Base-by-base conservation (phyloP, 1,140 invertebrate species). In the Zaprionus lachaisei region DNA sequence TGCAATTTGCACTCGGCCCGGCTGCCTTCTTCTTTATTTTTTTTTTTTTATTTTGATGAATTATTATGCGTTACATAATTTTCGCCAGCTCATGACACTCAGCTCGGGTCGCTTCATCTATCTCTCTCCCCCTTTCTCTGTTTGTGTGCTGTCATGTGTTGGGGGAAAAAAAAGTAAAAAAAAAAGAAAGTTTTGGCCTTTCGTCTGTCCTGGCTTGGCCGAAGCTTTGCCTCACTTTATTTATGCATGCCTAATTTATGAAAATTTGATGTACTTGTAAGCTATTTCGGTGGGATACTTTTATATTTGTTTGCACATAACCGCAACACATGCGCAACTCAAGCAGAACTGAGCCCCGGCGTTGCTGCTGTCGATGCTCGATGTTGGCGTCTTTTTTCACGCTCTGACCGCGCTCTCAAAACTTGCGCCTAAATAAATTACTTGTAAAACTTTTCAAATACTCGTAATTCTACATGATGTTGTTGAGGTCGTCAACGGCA, bases 181-280 rank as follows among this genome's bases (percentile, higher is more conserved):
- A 22, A 51, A 83, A 81, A 80, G 83, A 87, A 82, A 80, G 79
- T 80, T 87, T 66, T 64, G 58, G 47, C 34, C 75, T 41, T 70
- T 60, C n/a, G 41, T 7, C 41, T 20, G 41, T 47, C n/a, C 41
- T 22, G 31, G 37, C 37, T 7, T 54, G 47, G 58, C 54, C 24
- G 17, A 38, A 24, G 41, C 51, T 70, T 72, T 58, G 58, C 67
- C 55, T 73, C 49, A 64, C 72, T 80, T 90, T 85, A 89, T 90
- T 90, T 90, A 90, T 90, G 86, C 81, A 90, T 90, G 81, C 81
- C 85, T 90, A 90, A 90, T 90, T 90, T 90, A 90, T 90, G 85
- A 90, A 90, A 90, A 90, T 90, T 90, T 90, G 85, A 90, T 90
- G 85, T 90, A 90, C 85, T 90, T 90, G 81, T 90, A 89, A 89